phyloP scores from a whole-genome alignment of 92 coral and sea anemone genomes.

The Porites rus region DNA sequence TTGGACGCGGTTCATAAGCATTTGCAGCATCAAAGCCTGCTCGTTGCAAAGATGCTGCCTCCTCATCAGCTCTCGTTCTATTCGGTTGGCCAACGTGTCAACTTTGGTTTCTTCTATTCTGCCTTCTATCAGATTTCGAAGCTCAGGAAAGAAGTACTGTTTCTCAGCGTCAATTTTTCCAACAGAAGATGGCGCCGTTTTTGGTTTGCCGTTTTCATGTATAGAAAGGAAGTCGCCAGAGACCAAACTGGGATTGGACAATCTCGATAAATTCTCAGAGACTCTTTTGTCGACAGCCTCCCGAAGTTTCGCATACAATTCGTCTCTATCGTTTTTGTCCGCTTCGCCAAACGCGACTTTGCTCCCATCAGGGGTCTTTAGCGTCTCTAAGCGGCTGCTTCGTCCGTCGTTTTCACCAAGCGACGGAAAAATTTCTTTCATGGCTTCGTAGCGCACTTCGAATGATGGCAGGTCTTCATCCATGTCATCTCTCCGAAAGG shows the following conservation, averaged over 20 bases:
- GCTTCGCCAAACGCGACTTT: constrained; percentile 3
- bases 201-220: background rate
- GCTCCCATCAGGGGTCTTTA: constrained; percentile 12
- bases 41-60: constrained; percentile 39
- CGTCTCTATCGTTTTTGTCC: constrained; percentile 13
- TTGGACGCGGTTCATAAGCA: constrained; percentile 64
- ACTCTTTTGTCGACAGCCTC: constrained; percentile 49
- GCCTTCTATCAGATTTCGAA: constrained; percentile 58
- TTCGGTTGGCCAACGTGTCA: constrained; percentile 66
- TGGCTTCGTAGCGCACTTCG: constrained; percentile 45
- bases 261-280: constrained; percentile 25
- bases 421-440: constrained; percentile 39
- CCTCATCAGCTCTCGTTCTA: constrained; percentile 57
- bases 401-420: constrained; percentile 32
- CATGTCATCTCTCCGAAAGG: constrained; percentile 10
- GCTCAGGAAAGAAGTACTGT: constrained; percentile 42
- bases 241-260: constrained; percentile 22
- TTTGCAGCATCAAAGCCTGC: constrained; percentile 60
- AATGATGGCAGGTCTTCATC: constrained; percentile 27
- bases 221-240: constrained; percentile 18
- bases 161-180: constrained; percentile 1
- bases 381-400: constrained; percentile 28
- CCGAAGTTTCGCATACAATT: constrained; percentile 18
- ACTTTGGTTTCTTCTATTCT: constrained; percentile 71
- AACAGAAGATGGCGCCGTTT: constrained; percentile 20